A percentile compares a stretch with the other conserved stretches of the same genome.
These are phyloP conservation scores for Merops nubicus DNA, from an alignment of 2,113 vertebrate species.

Conservation along the genomic window DNA sequence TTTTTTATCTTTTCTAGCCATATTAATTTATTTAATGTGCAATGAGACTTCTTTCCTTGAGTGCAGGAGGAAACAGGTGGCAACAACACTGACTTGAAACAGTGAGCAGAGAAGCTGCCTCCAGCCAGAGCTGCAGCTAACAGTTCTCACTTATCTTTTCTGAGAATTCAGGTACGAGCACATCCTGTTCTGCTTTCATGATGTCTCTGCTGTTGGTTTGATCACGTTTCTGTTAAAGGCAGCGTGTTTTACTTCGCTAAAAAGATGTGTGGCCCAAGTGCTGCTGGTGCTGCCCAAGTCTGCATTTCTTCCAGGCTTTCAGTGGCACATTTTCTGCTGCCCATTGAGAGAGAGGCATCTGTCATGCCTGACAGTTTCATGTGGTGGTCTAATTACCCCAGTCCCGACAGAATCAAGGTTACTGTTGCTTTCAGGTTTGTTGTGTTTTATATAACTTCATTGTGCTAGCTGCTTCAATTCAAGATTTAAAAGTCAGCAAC, in stretches of 20 bases:
- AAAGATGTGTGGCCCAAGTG: not conserved
- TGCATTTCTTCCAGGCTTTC: not conserved
- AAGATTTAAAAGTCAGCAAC: not conserved
- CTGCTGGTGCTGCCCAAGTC: not conserved
- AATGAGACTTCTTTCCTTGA: not conserved
- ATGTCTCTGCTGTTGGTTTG: not conserved
- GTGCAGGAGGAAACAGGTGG: not conserved
- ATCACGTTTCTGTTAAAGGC: not conserved
- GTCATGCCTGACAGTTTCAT: not conserved
- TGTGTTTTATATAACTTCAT: not conserved
- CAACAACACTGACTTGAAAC: fast-evolving
- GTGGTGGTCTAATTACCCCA: not conserved
- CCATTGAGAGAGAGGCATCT: not conserved
- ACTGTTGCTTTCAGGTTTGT: not conserved
- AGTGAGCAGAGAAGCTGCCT: not conserved
- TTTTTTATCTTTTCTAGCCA: not conserved
- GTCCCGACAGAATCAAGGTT: not conserved
- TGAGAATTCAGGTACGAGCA: not conserved
- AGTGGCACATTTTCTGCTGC: not conserved
- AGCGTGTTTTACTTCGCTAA: not conserved
- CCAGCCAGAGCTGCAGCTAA: not conserved
- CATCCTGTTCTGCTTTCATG: not conserved
- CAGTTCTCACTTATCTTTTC: not conserved
- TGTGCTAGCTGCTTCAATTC: not conserved
- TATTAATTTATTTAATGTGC: not conserved